A percentile compares a stretch with the other conserved stretches of the same genome.
Evolutionary conservation across 2,113 vertebrate species (phyloP).

Genomic region (Alethe diademata): DNA sequence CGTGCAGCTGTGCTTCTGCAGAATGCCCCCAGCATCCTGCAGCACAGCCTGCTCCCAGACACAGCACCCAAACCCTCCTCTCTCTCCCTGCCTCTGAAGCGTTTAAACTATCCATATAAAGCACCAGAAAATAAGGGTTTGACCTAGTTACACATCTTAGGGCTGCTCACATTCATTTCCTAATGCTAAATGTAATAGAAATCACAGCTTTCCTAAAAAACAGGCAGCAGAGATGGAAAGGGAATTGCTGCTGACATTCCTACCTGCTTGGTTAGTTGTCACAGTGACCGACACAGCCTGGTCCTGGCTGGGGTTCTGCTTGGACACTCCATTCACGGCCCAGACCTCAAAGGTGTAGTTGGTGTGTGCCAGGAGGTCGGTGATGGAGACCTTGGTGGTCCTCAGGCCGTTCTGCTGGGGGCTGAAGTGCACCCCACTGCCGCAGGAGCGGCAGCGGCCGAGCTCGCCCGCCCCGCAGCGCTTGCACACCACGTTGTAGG

Average conservation of each 20-base stretch:
- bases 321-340: conserved; percentile 95
- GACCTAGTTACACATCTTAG: neutral
- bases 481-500: conserved; percentile 94
- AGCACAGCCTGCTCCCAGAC: neutral
- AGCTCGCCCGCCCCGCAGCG: conserved; percentile 81
- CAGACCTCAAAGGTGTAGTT: conserved; percentile 99
- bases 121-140: conserved; percentile 16
- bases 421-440: conserved; percentile 89
- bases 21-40: neutral
- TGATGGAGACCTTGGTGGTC: conserved; percentile 90
- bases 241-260: neutral
- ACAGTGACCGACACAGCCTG: conserved; percentile 94
- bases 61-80: neutral
- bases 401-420: conserved; percentile 91
- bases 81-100: neutral
- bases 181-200: neutral
- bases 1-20: neutral
- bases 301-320: conserved; percentile 87
- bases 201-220: neutral
- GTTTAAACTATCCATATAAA: neutral
- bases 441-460: conserved; percentile 87
- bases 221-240: neutral
- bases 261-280: conserved; percentile 98
- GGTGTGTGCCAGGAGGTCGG: conserved; percentile 95
- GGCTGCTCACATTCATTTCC: neutral